phyloP scores from a whole-genome alignment of 2,113 vertebrate genomes.

The Etheostoma cragini region DNA sequence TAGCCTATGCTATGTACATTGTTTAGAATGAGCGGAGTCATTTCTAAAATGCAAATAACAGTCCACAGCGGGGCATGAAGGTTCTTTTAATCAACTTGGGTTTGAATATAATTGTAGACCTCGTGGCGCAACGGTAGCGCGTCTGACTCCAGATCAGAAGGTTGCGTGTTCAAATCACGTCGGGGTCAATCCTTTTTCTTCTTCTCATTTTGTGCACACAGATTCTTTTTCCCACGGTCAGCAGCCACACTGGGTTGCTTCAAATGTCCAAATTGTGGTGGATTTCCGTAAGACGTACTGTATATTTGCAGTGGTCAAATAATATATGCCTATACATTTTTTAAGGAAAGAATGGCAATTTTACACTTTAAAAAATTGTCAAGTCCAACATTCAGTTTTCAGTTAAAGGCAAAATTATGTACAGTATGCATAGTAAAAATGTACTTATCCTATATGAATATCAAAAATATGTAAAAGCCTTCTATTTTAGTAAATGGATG shows the following conservation, averaged over 20 bases:
- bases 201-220: too few relatives aligned
- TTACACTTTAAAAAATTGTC: not conserved
- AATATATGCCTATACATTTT: not conserved
- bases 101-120: not conserved
- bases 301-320: not conserved
- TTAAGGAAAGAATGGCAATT: not conserved
- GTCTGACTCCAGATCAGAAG: slow-evolving; percentile 52
- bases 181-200: not conserved
- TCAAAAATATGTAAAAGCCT: not conserved
- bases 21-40: too few relatives aligned
- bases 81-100: too few relatives aligned
- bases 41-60: not conserved
- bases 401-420: not conserved
- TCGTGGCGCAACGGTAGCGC: slow-evolving; percentile 50
- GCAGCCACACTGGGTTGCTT: too few relatives aligned
- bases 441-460: not conserved
- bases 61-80: accelerated
- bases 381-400: not conserved
- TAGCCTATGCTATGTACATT: not conserved
- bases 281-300: too few relatives aligned
- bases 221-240: too few relatives aligned
- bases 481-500: not conserved
- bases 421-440: not conserved
- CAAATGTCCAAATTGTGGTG: too few relatives aligned
- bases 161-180: slow-evolving; percentile 46